phyloP scores from a whole-genome alignment of 2,113 vertebrate genomes.

The Ailurus styani region DNA sequence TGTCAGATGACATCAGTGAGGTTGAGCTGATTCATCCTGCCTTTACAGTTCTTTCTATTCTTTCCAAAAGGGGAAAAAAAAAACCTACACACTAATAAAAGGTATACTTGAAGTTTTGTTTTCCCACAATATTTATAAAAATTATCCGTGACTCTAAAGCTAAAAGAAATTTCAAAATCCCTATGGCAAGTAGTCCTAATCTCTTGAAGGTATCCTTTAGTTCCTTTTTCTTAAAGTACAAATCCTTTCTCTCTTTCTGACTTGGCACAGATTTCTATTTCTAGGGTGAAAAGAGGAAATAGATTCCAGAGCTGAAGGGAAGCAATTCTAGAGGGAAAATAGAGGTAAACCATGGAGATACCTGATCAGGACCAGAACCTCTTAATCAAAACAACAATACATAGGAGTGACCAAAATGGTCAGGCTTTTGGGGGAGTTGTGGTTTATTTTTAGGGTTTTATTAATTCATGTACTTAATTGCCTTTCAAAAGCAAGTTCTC shows the following conservation, averaged over 20 bases:
- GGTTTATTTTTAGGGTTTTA: neutral
- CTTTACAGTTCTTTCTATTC: neutral
- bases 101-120: neutral
- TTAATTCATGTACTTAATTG: neutral
- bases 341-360: neutral
- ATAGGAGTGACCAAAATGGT: neutral
- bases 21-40: neutral
- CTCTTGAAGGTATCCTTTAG: neutral
- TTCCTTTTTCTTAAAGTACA: neutral
- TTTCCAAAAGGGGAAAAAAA: neutral
- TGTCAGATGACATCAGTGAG: neutral
- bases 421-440: neutral
- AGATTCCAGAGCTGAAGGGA: neutral
- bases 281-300: neutral
- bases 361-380: neutral
- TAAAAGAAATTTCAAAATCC: neutral
- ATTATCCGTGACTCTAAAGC: neutral
- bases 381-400: neutral
- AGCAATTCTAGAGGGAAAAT: neutral
- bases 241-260: neutral
- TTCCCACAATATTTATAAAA: neutral
- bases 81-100: neutral
- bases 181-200: neutral
- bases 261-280: neutral
- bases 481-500: neutral